phyloP scores from a whole-genome alignment of 1,140 invertebrate genomes.

The Drosophila nebulosa region DNA sequence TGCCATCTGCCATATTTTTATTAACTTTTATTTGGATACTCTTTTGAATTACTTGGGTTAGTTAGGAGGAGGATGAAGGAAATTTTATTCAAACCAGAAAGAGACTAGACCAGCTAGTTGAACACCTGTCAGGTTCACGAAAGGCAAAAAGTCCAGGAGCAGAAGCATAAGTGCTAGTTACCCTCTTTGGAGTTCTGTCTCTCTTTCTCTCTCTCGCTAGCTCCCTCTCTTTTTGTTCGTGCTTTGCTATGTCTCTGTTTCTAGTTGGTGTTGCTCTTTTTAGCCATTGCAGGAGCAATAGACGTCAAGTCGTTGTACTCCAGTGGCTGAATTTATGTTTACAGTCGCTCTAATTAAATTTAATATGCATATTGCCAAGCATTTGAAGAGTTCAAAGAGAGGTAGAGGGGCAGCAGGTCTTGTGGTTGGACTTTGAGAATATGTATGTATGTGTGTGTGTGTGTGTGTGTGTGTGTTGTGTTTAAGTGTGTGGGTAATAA shows the following conservation, averaged over 20 bases:
- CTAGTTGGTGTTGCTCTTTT: conserved; percentile 5
- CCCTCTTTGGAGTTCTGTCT: too few species aligned
- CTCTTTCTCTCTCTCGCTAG: too few species aligned
- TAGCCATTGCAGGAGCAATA: conserved; percentile 4
- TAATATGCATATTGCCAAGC: conserved; percentile 73
- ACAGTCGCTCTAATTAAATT: conserved; percentile 74
- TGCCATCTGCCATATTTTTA: too few species aligned
- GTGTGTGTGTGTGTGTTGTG: conserved; percentile 36
- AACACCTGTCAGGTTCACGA: not conserved
- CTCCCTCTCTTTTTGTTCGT: not conserved
- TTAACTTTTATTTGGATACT: too few species aligned
- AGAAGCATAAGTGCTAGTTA: not conserved
- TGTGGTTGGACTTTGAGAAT: conserved; percentile 34
- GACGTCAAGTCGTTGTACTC: conserved; percentile 9
- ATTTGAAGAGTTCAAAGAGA: conserved; percentile 48
- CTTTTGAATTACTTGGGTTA: not conserved
- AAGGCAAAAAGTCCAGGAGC: not conserved
- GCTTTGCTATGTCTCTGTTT: not conserved
- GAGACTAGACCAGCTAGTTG: not conserved
- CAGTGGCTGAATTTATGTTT: conserved; percentile 70
- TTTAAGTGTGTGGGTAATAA: conserved; percentile 63
- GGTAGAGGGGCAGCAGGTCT: conserved; percentile 8
- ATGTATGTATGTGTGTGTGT: not conserved
- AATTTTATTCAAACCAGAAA: not conserved
- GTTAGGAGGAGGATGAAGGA: not conserved